A percentile compares a stretch with the other conserved stretches of the same genome.
Conservation (phyloP, 1,140 invertebrate species). For the Drosophila neocordata region DNA sequence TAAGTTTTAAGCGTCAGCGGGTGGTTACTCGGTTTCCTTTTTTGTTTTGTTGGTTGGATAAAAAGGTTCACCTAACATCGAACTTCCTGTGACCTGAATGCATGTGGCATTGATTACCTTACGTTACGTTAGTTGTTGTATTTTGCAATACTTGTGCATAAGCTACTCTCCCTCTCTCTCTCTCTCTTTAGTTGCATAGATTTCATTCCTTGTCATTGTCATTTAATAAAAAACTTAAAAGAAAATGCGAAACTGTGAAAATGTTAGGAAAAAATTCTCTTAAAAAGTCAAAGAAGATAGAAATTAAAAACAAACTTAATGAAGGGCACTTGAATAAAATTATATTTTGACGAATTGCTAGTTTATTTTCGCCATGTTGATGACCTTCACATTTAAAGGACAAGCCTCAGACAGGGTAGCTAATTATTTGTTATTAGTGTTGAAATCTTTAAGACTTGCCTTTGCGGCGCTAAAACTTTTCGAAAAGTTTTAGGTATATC, state of each 20-base stretch:
- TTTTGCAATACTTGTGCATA: background rate
- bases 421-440: constrained; percentile 78
- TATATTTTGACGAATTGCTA: background rate
- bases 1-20: background rate
- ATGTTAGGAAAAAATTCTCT: too few species aligned
- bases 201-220: background rate
- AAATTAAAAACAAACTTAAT: background rate
- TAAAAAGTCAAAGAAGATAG: too few species aligned
- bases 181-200: background rate
- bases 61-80: background rate
- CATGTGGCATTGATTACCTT: constrained; percentile 7
- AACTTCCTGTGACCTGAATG: constrained; percentile 6
- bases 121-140: background rate
- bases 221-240: background rate
- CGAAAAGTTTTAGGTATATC: constrained; percentile 24
- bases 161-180: background rate
- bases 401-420: constrained; percentile 59
- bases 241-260: background rate
- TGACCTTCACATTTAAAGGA: constrained; percentile 47
- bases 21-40: background rate
- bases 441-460: constrained; percentile 72
- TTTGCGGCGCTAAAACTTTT: constrained; percentile 42
- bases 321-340: background rate
- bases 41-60: background rate
- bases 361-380: constrained; percentile 13